Evolutionary conservation across 2,113 vertebrate species (phyloP).

Genomic region (Atractosteus spatula): DNA sequence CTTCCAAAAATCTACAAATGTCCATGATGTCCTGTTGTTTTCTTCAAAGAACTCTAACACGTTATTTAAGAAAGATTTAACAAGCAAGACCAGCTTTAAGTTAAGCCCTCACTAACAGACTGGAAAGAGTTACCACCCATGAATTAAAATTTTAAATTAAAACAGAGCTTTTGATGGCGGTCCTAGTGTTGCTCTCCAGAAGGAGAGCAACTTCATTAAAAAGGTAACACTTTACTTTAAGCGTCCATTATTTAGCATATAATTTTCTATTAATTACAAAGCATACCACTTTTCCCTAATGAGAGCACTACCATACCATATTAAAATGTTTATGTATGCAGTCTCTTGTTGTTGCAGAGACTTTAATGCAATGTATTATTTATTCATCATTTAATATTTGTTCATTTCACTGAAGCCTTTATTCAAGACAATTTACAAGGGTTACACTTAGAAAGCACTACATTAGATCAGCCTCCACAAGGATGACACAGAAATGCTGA

Average conservation of each 20-base stretch:
- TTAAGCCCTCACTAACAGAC: too few species aligned
- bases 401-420: not conserved
- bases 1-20: too few species aligned
- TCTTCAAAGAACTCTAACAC: too few species aligned
- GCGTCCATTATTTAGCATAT: slow-evolving; percentile 28
- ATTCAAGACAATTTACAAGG: not conserved
- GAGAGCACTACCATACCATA: slow-evolving; percentile 13
- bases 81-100: too few species aligned
- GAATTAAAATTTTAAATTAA: slow-evolving; percentile 19
- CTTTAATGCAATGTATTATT: not conserved
- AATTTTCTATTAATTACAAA: slow-evolving; percentile 32
- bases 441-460: not conserved
- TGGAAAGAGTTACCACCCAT: not conserved
- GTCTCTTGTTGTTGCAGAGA: not conserved
- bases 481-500: too few species aligned
- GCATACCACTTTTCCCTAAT: slow-evolving; percentile 24
- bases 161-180: slow-evolving; percentile 36
- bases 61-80: too few species aligned
- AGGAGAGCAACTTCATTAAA: slow-evolving; percentile 32
- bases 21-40: too few species aligned
- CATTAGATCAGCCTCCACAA: too few species aligned
- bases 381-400: not conserved
- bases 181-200: slow-evolving; percentile 9
- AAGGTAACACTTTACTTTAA: slow-evolving; percentile 20
- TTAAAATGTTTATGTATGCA: slow-evolving; percentile 16